Conservation (phyloP, 1,140 invertebrate genomes). For the Brachionus rubens region DNA sequence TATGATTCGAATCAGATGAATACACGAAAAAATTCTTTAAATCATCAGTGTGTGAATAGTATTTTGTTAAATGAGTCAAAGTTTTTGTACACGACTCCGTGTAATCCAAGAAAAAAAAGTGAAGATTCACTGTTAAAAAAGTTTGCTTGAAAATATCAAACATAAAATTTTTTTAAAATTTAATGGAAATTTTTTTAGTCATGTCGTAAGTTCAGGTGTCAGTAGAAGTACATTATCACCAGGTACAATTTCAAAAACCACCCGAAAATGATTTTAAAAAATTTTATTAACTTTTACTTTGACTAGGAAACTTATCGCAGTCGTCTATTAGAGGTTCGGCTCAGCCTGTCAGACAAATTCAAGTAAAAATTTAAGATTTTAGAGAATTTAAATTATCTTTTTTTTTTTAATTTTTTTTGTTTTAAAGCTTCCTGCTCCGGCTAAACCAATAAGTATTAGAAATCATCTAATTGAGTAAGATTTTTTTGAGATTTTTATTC, state of each 20-base stretch:
- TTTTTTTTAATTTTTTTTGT: background rate
- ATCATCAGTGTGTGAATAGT: too few species aligned
- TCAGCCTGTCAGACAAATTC: slow-evolving; percentile 1
- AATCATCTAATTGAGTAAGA: background rate
- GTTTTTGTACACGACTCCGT: slow-evolving; percentile 1
- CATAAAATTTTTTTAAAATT: background rate
- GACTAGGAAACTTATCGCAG: background rate
- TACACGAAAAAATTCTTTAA: too few species aligned
- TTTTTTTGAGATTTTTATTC: background rate
- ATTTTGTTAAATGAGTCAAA: slow-evolving; percentile 9
- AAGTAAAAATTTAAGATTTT: background rate
- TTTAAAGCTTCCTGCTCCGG: background rate
- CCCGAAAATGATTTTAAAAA: background rate
- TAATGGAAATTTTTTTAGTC: background rate
- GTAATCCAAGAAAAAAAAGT: background rate
- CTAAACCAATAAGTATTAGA: slow-evolving; percentile 7
- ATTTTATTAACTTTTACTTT: background rate
- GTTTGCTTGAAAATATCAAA: too few species aligned
- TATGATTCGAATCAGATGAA: background rate
- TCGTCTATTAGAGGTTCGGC: background rate
- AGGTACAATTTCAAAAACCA: background rate
- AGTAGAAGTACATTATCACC: slow-evolving; percentile 3
- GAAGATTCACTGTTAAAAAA: background rate
- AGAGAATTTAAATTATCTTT: background rate
- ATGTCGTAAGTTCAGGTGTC: slow-evolving; percentile 3